phyloP scores from a whole-genome alignment of 2,888 invertebrate species.

The Brachypterus glaber region DNA sequence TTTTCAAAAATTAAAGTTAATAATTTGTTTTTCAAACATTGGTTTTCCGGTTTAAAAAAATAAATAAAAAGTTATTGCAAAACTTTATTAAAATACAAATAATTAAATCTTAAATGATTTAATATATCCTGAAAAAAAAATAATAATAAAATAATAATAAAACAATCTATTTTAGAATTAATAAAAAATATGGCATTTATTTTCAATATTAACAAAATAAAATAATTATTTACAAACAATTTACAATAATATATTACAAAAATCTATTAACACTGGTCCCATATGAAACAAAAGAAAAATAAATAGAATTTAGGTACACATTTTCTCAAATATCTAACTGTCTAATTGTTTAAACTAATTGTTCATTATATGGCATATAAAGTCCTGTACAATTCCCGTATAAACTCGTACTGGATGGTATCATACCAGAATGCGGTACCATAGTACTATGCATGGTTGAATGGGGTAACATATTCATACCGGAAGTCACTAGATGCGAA shows the following conservation, averaged over 20 bases:
- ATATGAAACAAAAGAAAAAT: conserved; percentile 6
- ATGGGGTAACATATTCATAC: not conserved
- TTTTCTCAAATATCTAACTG: no score
- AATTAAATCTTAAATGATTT: no score
- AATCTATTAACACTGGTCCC: conserved; percentile 19
- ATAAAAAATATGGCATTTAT: conserved; percentile 21
- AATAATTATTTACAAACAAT: conserved; percentile 16
- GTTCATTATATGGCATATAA: conserved; percentile 24
- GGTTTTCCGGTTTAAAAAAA: no score
- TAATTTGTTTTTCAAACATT: no score
- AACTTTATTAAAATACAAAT: no score
- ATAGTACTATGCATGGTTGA: not conserved
- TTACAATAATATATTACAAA: conserved; percentile 5
- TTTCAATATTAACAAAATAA: conserved; percentile 15
- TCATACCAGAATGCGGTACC: not conserved
- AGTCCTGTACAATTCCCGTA: conserved; percentile 22
- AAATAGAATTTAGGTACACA: no score
- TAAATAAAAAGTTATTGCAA: no score
- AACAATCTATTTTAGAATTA: no score
- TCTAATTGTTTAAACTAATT: no score
- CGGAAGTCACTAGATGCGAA: not conserved
- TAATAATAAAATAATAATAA: conserved; percentile 12
- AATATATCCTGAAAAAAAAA: conserved; percentile 7
- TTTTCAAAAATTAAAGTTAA: no score
- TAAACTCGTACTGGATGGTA: conserved; percentile 8